Evolutionary conservation across 2,797 vertebrate genomes (phyloP).

Genomic region (Selene dorsalis): DNA sequence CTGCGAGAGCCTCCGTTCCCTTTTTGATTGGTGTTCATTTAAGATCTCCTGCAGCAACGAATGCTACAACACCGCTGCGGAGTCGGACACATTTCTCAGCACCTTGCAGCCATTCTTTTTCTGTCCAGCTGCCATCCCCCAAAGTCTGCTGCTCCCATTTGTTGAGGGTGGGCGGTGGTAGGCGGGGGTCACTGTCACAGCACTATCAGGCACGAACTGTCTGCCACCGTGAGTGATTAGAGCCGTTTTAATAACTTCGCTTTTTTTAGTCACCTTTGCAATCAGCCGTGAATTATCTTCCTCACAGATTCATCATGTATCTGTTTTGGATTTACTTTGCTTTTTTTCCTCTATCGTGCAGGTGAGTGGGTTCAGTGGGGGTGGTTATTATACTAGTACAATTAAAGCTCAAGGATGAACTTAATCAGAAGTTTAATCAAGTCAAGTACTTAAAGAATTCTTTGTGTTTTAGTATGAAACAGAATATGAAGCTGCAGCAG

Average conservation of each 20-base stretch:
- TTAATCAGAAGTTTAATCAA: conserved; percentile 31
- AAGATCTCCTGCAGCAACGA: conserved; percentile 61
- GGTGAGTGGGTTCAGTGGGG: neutral
- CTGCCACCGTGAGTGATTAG: conserved; percentile 50
- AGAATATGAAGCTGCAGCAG: no score
- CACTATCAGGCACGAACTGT: conserved; percentile 42
- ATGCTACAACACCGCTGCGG: conserved; percentile 26
- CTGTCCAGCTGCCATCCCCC: conserved; percentile 8
- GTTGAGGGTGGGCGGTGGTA: conserved; percentile 20
- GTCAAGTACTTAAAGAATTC: conserved; percentile 16
- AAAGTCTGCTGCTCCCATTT: conserved; percentile 29
- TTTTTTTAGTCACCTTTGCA: conserved; percentile 70
- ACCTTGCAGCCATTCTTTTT: conserved; percentile 29
- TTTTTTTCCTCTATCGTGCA: neutral
- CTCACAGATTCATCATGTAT: conserved; percentile 53
- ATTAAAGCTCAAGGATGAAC: conserved; percentile 47
- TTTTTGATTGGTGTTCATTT: conserved; percentile 75
- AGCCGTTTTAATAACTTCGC: conserved; percentile 66
- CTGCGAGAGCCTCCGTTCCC: conserved; percentile 37
- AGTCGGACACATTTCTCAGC: conserved; percentile 50
- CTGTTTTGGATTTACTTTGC: conserved; percentile 36
- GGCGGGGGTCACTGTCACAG: conserved; percentile 35
- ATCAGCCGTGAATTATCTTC: conserved; percentile 61
- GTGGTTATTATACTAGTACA: conserved; percentile 19
- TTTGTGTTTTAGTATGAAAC: no score